These are phyloP conservation scores for Zaprionus africanus DNA, from an alignment of 1,140 invertebrate species.

Conservation along the genomic window DNA sequence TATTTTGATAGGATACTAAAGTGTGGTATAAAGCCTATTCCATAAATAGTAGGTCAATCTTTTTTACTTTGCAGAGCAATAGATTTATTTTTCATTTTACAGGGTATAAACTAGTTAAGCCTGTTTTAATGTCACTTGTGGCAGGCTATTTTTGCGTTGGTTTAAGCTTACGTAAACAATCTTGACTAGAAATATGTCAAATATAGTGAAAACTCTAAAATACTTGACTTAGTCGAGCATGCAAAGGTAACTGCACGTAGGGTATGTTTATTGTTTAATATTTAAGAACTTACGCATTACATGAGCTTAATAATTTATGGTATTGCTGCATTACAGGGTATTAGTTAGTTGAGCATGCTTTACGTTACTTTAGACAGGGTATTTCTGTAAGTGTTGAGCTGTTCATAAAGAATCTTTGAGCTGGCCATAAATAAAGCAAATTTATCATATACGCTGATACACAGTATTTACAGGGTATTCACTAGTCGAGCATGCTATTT, in stretches of 20 bases:
- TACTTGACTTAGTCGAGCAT: no score
- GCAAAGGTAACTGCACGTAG: no score
- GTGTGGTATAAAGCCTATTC: background rate
- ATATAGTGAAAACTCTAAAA: background rate
- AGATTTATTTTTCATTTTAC: background rate
- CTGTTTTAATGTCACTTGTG: no score
- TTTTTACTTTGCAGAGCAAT: background rate
- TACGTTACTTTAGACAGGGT: background rate
- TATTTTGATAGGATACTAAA: no score
- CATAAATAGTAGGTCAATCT: background rate
- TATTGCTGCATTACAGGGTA: background rate
- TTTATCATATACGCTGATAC: no score
- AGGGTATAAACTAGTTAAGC: background rate
- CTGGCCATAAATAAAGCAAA: no score
- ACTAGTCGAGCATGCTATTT: no score
- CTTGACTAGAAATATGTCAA: background rate
- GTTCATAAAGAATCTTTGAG: background rate
- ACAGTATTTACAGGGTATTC: no score
- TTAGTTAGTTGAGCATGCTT: background rate
- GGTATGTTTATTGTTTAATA: no score
- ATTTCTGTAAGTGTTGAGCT: background rate
- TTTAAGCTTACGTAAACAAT: no score
- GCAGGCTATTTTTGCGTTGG: no score
- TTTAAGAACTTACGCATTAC: no score
- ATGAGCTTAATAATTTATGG: background rate